Conservation (phyloP, 2,888 invertebrate genomes). For the Drosophila tanythrix region DNA sequence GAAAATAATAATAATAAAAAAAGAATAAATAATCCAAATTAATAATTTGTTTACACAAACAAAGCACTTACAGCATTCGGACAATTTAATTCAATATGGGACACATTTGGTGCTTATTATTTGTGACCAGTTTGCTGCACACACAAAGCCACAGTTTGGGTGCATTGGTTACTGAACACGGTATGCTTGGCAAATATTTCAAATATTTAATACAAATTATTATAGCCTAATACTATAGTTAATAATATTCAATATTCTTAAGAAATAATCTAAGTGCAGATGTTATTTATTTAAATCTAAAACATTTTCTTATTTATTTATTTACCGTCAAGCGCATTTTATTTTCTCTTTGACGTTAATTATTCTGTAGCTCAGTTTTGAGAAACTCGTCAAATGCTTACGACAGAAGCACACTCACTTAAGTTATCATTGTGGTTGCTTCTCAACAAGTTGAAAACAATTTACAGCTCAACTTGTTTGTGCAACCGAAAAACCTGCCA, state of each 20-base stretch:
- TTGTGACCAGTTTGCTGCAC: slow-evolving; percentile 68
- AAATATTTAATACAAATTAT: not conserved
- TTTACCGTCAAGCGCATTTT: not conserved
- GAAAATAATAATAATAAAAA: not conserved
- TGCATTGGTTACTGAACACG: slow-evolving; percentile 45
- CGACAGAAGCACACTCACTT: not conserved
- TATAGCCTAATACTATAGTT: not conserved
- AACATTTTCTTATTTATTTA: not conserved
- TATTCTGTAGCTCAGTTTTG: not conserved
- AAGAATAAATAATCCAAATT: slow-evolving; percentile 5
- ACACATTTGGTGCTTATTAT: slow-evolving; percentile 64
- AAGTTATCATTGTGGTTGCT: slow-evolving; percentile 9
- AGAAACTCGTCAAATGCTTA: not conserved
- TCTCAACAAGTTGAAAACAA: slow-evolving; percentile 44
- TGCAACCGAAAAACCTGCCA: not conserved
- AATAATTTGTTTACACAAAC: slow-evolving; percentile 12
- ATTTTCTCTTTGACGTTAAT: too few species aligned
- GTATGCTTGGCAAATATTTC: slow-evolving; percentile 37
- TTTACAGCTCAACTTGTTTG: slow-evolving; percentile 40
- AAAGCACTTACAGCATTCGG: slow-evolving; percentile 4
- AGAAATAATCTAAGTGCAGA: too few species aligned
- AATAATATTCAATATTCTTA: not conserved
- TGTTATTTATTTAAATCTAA: not conserved
- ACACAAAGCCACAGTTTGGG: slow-evolving; percentile 65
- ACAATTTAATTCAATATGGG: slow-evolving; percentile 50